A percentile compares a stretch with the other conserved stretches of the same genome.
Evolutionary conservation across 1,140 invertebrate genomes (phyloP).

Genomic region (Conus ventricosus): DNA sequence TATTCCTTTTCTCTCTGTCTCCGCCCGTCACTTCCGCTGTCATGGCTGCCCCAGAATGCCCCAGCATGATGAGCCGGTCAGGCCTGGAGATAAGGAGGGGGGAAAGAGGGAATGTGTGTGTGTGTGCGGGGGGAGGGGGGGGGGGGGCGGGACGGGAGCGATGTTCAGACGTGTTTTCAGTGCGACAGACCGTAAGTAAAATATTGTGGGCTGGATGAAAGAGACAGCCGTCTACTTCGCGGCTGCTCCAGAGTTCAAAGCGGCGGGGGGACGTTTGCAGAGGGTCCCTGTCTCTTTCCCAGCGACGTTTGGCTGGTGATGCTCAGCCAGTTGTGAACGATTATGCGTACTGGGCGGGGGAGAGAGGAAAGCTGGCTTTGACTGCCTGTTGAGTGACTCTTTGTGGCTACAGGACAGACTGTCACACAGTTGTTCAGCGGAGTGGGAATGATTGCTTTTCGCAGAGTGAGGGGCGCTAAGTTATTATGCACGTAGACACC

Average conservation of each 20-base stretch:
- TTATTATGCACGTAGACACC: no score
- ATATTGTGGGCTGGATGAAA: not conserved
- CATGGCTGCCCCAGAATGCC: not conserved
- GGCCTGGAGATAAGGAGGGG: constrained; percentile 7
- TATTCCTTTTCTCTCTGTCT: not conserved
- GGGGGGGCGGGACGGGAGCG: not conserved
- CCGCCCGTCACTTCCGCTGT: not conserved
- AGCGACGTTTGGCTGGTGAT: not conserved
- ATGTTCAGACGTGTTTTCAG: not conserved
- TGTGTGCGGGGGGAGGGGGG: not conserved
- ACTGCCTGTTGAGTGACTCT: not conserved
- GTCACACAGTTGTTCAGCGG: no score
- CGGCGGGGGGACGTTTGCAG: not conserved
- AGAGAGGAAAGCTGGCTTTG: not conserved
- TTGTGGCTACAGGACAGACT: not conserved
- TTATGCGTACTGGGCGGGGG: not conserved
- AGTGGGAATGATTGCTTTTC: no score
- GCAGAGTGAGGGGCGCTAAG: no score
- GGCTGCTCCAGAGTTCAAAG: not conserved
- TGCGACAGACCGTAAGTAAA: constrained; percentile 7
- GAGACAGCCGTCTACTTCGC: not conserved
- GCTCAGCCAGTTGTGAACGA: not conserved
- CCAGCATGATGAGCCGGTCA: not conserved
- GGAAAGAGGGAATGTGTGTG: not conserved
- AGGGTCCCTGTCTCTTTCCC: not conserved